These are phyloP conservation scores for Chaunax sp. DNA, from an alignment of 2,797 vertebrate genomes.

Conservation along the genomic window DNA sequence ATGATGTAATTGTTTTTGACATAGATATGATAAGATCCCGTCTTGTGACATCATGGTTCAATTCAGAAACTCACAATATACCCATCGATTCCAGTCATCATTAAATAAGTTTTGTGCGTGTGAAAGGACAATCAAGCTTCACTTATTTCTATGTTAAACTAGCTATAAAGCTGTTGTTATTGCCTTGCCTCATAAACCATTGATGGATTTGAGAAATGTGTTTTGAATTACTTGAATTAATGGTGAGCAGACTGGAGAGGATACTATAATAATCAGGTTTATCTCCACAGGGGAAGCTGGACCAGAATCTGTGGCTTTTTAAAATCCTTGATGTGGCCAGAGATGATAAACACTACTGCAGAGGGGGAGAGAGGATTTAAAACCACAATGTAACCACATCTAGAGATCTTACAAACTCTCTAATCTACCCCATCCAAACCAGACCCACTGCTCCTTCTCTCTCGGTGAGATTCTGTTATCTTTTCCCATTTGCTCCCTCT, in stretches of 20 bases:
- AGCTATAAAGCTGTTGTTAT: not conserved
- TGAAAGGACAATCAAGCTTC: not conserved
- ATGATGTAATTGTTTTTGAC: not conserved
- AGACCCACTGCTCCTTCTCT: constrained; percentile 54
- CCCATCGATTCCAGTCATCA: not conserved
- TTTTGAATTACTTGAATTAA: constrained; percentile 29
- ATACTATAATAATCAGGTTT: constrained; percentile 30
- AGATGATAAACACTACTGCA: constrained; percentile 56
- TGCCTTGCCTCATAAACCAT: constrained; percentile 6
- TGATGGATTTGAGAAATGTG: constrained; percentile 10
- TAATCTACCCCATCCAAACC: constrained; percentile 48
- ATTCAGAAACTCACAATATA: not conserved
- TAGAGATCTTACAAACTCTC: constrained; percentile 52
- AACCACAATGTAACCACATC: constrained; percentile 62
- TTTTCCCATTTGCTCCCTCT: constrained; percentile 41
- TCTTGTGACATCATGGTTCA: not conserved
- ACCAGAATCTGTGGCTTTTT: constrained; percentile 53
- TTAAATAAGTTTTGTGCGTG: not conserved
- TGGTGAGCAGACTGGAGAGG: constrained; percentile 4
- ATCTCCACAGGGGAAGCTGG: constrained; percentile 26
- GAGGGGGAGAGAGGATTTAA: constrained; percentile 38
- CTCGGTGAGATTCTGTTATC: constrained; percentile 37
- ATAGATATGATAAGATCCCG: not conserved
- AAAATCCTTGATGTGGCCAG: constrained; percentile 50
- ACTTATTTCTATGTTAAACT: not conserved